These are phyloP conservation scores for Pseudococcus jackbeardsleyi DNA, from an alignment of 2,888 invertebrate species.

Conservation along the genomic window DNA sequence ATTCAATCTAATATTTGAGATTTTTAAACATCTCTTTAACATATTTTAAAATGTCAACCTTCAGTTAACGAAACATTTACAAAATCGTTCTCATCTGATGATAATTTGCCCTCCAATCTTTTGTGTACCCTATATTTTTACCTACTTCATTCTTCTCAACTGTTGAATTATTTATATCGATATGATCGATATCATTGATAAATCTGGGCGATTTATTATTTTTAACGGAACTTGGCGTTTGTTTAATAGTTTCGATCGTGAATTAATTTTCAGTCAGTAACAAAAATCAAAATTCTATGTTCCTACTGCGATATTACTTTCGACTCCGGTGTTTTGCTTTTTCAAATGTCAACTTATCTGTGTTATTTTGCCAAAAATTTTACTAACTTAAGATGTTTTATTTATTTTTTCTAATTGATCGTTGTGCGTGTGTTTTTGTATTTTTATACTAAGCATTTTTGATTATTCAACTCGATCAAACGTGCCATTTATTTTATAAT, in stretches of 20 bases:
- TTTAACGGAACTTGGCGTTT: background rate
- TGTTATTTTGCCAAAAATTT: conserved; percentile 17
- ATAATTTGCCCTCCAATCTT: too few species aligned
- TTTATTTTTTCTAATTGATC: background rate
- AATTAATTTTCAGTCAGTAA: background rate
- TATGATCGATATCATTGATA: background rate
- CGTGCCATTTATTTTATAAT: background rate
- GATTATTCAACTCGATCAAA: background rate
- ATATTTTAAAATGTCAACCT: too few species aligned
- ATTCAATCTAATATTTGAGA: too few species aligned
- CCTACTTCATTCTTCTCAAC: background rate
- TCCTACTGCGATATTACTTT: background rate
- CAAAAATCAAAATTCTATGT: background rate
- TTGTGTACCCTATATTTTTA: background rate
- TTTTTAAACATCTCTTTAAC: too few species aligned
- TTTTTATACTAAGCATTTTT: background rate
- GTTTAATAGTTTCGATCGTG: background rate
- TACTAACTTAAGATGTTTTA: background rate
- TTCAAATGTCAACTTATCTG: conserved; percentile 41
- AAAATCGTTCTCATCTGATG: too few species aligned
- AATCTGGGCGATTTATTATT: background rate
- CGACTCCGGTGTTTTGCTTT: background rate
- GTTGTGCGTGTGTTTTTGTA: background rate
- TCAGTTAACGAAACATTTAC: too few species aligned
- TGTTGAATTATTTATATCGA: background rate